A percentile compares a stretch with the other conserved stretches of the same genome.
These are phyloP conservation scores for Seriola quinqueradiata DNA, from an alignment of 2,113 vertebrate genomes.

Conservation along the genomic window DNA sequence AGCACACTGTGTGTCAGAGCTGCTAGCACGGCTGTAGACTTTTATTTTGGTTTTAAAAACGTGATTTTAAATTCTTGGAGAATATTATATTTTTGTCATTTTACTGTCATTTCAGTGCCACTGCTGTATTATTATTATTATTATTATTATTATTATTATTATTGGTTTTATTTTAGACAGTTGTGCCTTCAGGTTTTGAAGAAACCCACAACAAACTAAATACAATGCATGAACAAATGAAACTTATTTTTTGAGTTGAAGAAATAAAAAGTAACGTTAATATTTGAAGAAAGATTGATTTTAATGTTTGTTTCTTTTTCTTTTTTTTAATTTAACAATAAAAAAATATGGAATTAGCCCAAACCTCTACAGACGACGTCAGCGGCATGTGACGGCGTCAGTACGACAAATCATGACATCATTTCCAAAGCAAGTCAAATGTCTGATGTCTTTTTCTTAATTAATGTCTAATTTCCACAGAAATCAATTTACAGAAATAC, in stretches of 20 bases:
- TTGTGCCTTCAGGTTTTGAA: neutral
- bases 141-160: conserved; percentile 15
- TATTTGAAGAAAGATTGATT: neutral
- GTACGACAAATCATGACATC: no score
- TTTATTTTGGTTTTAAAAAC: neutral
- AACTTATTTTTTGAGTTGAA: neutral
- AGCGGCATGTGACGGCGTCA: no score
- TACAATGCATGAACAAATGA: neutral
- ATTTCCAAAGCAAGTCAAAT: no score
- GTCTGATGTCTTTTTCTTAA: no score
- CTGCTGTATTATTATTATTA: neutral
- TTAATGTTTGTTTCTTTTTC: neutral
- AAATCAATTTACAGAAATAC: no score
- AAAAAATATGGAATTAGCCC: no score
- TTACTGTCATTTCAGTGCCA: no score
- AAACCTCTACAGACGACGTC: no score
- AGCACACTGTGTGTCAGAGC: neutral
- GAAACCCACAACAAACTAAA: neutral
- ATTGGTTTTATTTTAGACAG: neutral
- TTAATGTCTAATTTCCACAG: no score
- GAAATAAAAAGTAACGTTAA: neutral
- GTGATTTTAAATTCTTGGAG: neutral
- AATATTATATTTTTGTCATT: neutral
- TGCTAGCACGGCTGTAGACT: neutral
- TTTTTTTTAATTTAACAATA: no score